phyloP scores from a whole-genome alignment of 2,113 vertebrate species.

The Macquaria ambigua region DNA sequence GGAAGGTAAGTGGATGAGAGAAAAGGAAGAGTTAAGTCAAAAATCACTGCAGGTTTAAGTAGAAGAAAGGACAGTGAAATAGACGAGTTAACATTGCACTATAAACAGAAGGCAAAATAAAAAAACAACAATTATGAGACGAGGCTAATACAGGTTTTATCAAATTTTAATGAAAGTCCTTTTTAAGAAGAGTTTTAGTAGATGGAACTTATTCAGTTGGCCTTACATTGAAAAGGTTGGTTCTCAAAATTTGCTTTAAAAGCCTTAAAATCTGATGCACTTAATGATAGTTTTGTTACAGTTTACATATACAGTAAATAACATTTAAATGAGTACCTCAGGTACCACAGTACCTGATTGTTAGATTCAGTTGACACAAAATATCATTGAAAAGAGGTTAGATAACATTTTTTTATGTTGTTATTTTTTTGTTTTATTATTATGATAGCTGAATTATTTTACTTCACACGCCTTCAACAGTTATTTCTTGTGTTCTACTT shows the following conservation, averaged over 20 bases:
- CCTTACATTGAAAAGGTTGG: too few species aligned
- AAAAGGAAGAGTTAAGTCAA: not conserved
- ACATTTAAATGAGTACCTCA: not conserved
- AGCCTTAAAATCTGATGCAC: not conserved
- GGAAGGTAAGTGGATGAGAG: constrained; percentile 87
- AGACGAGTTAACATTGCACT: not conserved
- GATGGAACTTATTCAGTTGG: not conserved
- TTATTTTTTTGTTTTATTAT: too few species aligned
- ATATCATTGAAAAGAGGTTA: not conserved
- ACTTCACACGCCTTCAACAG: not conserved
- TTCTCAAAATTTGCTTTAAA: too few species aligned
- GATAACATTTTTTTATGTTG: not conserved
- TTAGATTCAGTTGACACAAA: not conserved
- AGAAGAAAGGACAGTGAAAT: not conserved
- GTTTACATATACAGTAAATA: not conserved
- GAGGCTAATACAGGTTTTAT: not conserved
- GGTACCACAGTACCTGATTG: not conserved
- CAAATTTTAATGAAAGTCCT: not conserved
- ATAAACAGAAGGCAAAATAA: not conserved
- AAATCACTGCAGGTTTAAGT: not conserved
- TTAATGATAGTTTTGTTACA: not conserved
- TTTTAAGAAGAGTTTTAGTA: not conserved
- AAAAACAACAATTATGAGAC: not conserved
- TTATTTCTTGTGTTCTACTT: not conserved
- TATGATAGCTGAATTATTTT: too few species aligned